These are phyloP conservation scores for Melinaea marsaeus DNA, from an alignment of 2,888 invertebrate species.

Conservation along the genomic window DNA sequence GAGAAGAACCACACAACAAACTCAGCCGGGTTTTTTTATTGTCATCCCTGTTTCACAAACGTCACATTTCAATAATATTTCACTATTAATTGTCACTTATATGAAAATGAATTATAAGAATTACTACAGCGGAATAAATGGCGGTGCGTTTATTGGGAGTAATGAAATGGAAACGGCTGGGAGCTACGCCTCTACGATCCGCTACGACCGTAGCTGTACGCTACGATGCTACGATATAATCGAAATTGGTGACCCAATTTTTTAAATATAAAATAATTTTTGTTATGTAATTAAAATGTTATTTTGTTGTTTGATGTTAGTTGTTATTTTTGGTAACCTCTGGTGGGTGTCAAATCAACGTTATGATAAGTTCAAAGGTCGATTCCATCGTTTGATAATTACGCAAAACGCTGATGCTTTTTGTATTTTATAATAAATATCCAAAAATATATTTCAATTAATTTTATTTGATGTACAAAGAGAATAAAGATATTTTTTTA, in stretches of 20 bases:
- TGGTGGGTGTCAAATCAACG: constrained; percentile 3
- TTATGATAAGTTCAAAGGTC: not conserved
- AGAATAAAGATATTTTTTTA: too few relatives aligned
- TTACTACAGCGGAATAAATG: constrained; percentile 28
- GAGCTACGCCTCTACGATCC: constrained; percentile 38
- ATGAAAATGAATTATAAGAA: constrained; percentile 23
- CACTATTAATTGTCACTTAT: not conserved
- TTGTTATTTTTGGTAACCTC: not conserved
- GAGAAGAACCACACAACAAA: too few relatives aligned
- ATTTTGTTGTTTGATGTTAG: not conserved
- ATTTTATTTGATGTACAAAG: too few relatives aligned
- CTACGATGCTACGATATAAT: constrained; percentile 22
- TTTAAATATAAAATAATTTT: not conserved
- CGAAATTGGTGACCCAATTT: constrained; percentile 21
- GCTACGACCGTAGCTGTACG: constrained; percentile 28
- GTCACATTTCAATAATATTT: too few relatives aligned
- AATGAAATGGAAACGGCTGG: constrained; percentile 31
- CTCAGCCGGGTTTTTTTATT: too few relatives aligned
- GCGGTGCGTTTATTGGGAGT: constrained; percentile 29
- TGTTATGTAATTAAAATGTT: not conserved
- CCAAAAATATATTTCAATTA: too few relatives aligned
- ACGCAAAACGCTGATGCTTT: too few relatives aligned
- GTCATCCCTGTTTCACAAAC: too few relatives aligned
- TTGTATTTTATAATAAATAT: too few relatives aligned
- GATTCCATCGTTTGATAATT: not conserved